Percentiles rank a stretch among this genome's conserved stretches.
phyloP scores from a whole-genome alignment of 1,140 invertebrate genomes.

The Eurosta solidaginis region DNA sequence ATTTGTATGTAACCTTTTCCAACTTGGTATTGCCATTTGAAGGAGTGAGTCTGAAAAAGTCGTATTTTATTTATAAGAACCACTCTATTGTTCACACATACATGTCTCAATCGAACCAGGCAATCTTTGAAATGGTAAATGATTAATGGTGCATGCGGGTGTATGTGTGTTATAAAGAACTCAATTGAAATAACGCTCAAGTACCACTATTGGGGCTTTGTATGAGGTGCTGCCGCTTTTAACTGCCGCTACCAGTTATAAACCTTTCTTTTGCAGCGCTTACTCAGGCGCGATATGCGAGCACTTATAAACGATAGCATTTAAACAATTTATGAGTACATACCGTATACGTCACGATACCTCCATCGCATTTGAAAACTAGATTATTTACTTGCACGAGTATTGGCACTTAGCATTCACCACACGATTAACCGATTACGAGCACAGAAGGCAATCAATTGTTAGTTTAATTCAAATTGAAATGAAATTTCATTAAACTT shows the following conservation, averaged over 20 bases:
- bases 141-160: not conserved
- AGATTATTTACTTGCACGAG: not conserved
- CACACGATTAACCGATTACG: slow-evolving; percentile 5
- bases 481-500: not conserved
- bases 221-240: not conserved
- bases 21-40: too few species aligned
- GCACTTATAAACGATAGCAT: not conserved
- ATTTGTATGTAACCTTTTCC: too few species aligned
- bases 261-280: not conserved
- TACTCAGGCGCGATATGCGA: not conserved
- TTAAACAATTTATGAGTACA: not conserved
- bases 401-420: not conserved
- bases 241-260: not conserved
- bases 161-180: not conserved
- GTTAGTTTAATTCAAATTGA: not conserved
- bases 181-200: slow-evolving; percentile 15
- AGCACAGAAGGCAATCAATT: not conserved
- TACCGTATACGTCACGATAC: not conserved
- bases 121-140: too few species aligned
- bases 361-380: not conserved
- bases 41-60: too few species aligned
- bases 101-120: too few species aligned
- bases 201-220: not conserved
- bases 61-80: too few species aligned
- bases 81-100: too few species aligned